phyloP scores from a whole-genome alignment of 2,113 vertebrate species.

The Ammodytes marinus region DNA sequence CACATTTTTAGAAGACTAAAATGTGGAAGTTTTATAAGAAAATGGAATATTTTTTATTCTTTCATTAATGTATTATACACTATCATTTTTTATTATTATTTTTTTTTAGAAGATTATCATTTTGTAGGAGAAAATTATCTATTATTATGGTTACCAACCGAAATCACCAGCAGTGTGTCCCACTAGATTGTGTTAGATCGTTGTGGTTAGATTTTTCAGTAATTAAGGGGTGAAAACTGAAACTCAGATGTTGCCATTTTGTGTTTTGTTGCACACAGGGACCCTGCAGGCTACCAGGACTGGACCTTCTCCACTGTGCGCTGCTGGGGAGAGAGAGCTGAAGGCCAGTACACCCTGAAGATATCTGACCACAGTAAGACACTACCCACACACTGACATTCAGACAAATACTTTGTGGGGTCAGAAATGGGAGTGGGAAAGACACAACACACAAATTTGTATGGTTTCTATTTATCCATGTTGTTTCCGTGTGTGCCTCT shows the following conservation, averaged over 20 bases:
- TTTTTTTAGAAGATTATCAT: too few species aligned
- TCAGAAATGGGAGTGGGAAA: not conserved
- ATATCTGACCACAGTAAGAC: slow-evolving; percentile 90
- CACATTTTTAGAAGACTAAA: not conserved
- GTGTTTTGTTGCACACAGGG: slow-evolving; percentile 75
- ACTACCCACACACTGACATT: not conserved
- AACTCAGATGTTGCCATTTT: not conserved
- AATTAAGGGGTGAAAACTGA: too few species aligned
- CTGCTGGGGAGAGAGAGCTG: slow-evolving; percentile 94
- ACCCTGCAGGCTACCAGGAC: slow-evolving; percentile 89
- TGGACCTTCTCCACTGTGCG: slow-evolving; percentile 98
- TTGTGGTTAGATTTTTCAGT: too few species aligned
- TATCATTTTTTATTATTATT: too few species aligned
- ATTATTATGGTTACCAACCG: not conserved
- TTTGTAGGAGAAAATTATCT: not conserved
- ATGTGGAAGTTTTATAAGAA: not conserved
- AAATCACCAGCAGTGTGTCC: not conserved
- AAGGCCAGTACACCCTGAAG: slow-evolving; percentile 89
- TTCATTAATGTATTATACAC: too few species aligned
- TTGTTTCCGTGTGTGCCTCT: not conserved
- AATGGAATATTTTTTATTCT: not conserved
- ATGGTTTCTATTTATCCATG: not conserved
- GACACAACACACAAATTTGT: not conserved
- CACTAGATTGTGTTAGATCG: too few species aligned
- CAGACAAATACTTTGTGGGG: not conserved